Percentiles rank a stretch among this genome's conserved stretches.
phyloP scores from a whole-genome alignment of 2,888 invertebrate species.

The Agelastica alni region DNA sequence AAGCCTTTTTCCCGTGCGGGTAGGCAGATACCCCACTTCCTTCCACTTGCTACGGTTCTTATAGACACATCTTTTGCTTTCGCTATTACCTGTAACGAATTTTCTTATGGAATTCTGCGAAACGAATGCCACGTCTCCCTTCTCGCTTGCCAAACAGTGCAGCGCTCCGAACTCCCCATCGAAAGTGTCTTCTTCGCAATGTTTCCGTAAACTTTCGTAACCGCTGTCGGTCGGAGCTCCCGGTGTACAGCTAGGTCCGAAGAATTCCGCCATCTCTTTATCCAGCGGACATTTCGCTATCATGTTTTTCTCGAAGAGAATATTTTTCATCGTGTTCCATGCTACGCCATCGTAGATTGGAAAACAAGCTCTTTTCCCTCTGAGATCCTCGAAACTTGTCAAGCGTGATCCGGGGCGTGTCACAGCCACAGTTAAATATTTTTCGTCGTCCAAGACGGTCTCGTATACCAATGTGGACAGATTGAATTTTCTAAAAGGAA shows the following conservation, averaged over 20 bases:
- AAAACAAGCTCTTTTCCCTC: conserved; percentile 77
- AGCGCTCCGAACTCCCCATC: conserved; percentile 68
- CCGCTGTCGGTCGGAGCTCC: conserved; percentile 49
- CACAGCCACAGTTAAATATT: conserved; percentile 70
- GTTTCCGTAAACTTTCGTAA: conserved; percentile 36
- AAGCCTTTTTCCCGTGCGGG: no score
- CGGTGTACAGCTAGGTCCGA: conserved; percentile 69
- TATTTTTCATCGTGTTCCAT: conserved; percentile 64
- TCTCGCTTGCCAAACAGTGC: conserved; percentile 67
- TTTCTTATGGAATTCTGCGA: conserved; percentile 48
- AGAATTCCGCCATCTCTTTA: conserved; percentile 61
- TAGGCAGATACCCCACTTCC: no score
- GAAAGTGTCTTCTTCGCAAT: conserved; percentile 48
- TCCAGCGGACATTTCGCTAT: conserved; percentile 55
- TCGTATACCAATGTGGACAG: conserved; percentile 67
- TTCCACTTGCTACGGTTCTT: no score
- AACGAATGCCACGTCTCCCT: conserved; percentile 79
- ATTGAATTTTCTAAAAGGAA: conserved; percentile 61
- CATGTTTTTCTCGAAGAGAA: conserved; percentile 52
- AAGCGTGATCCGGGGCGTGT: conserved; percentile 65
- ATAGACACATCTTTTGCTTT: no score
- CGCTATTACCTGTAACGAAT: conserved; percentile 62
- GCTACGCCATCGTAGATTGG: conserved; percentile 78
- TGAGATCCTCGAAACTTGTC: conserved; percentile 65
- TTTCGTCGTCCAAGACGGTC: conserved; percentile 62